Evolutionary conservation across 2,888 invertebrate genomes (phyloP), one percentile per base, ranked within the genome.

Genomic region (Augochlorella aurata): DNA sequence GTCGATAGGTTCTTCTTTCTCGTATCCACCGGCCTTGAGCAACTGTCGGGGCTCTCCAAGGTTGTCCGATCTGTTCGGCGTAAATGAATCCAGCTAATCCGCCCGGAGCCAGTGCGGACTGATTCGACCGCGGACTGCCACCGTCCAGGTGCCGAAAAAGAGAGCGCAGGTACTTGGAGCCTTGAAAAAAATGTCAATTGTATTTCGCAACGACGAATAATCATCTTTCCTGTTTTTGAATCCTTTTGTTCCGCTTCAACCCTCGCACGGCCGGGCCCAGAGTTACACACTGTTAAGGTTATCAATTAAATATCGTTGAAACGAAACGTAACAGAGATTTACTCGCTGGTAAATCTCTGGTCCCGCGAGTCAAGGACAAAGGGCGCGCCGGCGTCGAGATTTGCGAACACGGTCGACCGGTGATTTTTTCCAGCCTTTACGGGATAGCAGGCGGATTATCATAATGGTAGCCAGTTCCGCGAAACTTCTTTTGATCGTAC

Each of bases 31-130:
- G 81, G 79, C 79, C 87, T 85, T 87, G 87, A 87, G 63, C 75
- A 80, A 77, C 74, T 68, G 81, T 73, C 74, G 78, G 65, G 45
- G 38, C 14, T 50, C 65, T 78, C 78, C 84, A 81, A 82, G 86
- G 80, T 77, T 82, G 82, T 47, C 80, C 18, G 81, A 87, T 87
- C 72, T 77, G 73, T 81, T 78, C 74, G 81, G 79, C 74, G 83
- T 87, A 85, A 87, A 87, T 74, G 83, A 87, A 87, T 81, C 74
- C 81, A 68, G 54, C 76, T 87, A 87, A 87, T 87, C 78, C 78
- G 66, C 67, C 76, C 71, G 70, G 58, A 87, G 81, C 74, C 77
- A 79, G 63, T 63, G 79, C 63, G 65, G 73, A 73, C 70, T 24
- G 81, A 45, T 72, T 38, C 71, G 21, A 58, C 69, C 71, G 54